Conservation (phyloP, 2,113 vertebrate species). For the Odocoileus hemionus region DNA sequence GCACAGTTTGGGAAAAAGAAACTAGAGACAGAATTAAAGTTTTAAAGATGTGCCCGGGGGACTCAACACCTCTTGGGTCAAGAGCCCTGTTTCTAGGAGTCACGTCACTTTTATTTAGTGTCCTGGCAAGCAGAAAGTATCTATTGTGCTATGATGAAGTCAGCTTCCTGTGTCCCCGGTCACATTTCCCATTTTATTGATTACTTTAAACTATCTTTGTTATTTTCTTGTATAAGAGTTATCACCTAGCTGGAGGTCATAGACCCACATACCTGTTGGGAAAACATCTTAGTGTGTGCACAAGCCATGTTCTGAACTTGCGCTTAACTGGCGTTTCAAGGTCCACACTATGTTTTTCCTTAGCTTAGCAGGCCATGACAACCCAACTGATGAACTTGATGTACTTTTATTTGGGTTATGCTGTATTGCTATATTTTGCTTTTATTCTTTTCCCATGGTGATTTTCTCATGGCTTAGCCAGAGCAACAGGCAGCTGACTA, state of each 20-base stretch:
- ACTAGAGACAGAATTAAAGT: neutral
- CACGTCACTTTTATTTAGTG: neutral
- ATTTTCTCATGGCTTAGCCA: neutral
- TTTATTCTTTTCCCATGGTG: neutral
- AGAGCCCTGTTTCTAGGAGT: neutral
- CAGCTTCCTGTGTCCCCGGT: neutral
- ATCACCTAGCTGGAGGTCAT: neutral
- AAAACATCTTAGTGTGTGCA: neutral
- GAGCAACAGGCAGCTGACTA: neutral
- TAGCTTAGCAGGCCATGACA: neutral
- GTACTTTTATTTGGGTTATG: neutral
- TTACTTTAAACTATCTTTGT: neutral
- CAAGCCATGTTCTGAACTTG: neutral
- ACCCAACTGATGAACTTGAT: neutral
- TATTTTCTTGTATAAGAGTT: fast-evolving
- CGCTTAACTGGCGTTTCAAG: fast-evolving
- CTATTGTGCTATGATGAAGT: neutral
- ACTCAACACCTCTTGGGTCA: neutral
- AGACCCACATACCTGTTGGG: neutral
- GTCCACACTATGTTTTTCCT: neutral
- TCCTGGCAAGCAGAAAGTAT: neutral
- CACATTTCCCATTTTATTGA: neutral
- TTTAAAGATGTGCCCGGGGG: neutral
- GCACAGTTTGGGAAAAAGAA: neutral
- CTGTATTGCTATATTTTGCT: neutral